Evolutionary conservation across 2,113 vertebrate genomes (phyloP).

Genomic region (Tapirus terrestris): DNA sequence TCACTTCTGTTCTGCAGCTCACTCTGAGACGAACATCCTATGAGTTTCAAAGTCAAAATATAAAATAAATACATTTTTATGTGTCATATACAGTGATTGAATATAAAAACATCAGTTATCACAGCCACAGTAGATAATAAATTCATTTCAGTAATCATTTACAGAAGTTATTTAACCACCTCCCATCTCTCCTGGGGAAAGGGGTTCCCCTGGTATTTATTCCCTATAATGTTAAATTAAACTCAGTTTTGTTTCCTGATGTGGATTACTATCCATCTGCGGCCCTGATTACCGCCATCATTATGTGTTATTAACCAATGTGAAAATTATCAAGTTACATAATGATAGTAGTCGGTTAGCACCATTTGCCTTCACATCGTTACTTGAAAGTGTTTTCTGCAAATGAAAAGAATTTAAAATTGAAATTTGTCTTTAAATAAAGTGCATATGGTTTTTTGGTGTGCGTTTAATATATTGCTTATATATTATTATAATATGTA

Average conservation of each 20-base stretch:
- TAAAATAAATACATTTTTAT: not conserved
- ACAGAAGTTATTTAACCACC: not conserved
- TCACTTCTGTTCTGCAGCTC: not conserved
- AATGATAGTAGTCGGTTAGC: conserved; percentile 58
- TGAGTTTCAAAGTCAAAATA: conserved; percentile 3
- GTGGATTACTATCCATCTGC: conserved; percentile 60
- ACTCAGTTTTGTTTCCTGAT: conserved; percentile 45
- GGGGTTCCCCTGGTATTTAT: not conserved
- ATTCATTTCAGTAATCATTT: not conserved
- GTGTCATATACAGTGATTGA: not conserved
- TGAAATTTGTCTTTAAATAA: not conserved
- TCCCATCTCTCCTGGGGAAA: not conserved
- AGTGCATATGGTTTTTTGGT: not conserved
- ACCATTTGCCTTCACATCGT: not conserved
- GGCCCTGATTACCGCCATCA: conserved; percentile 43
- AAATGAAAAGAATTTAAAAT: conserved; percentile 37
- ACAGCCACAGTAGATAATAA: not conserved
- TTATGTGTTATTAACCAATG: conserved; percentile 74
- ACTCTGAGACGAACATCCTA: not conserved
- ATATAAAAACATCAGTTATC: not conserved
- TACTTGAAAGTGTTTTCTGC: conserved; percentile 9
- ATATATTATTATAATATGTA: not conserved
- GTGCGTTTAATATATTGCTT: conserved; percentile 3
- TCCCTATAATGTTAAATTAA: conserved; percentile 48
- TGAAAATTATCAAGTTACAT: conserved; percentile 71